Evolutionary conservation across 92 coral and sea anemone species (phyloP).

Genomic region (Epizoanthus fatuus): DNA sequence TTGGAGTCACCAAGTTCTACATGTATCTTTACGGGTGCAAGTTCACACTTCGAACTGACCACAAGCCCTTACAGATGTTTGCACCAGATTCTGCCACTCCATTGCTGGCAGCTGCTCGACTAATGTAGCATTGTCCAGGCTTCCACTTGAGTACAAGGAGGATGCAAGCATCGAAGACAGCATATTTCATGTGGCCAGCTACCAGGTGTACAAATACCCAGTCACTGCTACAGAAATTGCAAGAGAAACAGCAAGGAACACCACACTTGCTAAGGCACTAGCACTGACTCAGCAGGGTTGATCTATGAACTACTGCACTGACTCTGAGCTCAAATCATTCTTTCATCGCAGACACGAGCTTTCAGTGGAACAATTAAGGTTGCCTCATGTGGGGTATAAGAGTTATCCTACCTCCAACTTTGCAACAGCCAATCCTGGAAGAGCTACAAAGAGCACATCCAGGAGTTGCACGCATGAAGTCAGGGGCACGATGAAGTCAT

Average conservation of each 20-base stretch:
- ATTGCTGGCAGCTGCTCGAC: slow-evolving; percentile 41
- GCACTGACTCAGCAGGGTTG: slow-evolving; percentile 44
- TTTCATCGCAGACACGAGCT: slow-evolving; percentile 43
- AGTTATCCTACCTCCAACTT: slow-evolving; percentile 35
- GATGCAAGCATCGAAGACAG: too few relatives aligned
- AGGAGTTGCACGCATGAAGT: slow-evolving; percentile 66
- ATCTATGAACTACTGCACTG: slow-evolving; percentile 7
- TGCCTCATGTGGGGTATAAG: slow-evolving; percentile 52
- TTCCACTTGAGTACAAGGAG: too few relatives aligned
- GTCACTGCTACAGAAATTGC: slow-evolving; percentile 32
- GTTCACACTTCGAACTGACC: slow-evolving; percentile 64
- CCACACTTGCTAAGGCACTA: slow-evolving; percentile 39
- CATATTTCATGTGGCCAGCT: too few relatives aligned
- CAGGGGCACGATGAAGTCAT: slow-evolving; percentile 49
- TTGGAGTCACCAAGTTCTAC: slow-evolving; percentile 21
- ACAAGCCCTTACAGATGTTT: slow-evolving; percentile 55
- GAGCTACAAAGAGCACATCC: slow-evolving; percentile 62
- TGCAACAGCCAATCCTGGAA: slow-evolving; percentile 26
- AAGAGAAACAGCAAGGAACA: slow-evolving; percentile 36
- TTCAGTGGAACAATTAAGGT: slow-evolving; percentile 54
- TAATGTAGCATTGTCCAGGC: too few relatives aligned
- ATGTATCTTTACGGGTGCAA: slow-evolving; percentile 58
- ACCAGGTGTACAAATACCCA: too few relatives aligned
- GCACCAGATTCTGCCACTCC: slow-evolving; percentile 75
- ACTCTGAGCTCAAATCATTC: slow-evolving; percentile 53